Conservation (phyloP, 2,888 invertebrate species). For the Stenodera caucasica region DNA sequence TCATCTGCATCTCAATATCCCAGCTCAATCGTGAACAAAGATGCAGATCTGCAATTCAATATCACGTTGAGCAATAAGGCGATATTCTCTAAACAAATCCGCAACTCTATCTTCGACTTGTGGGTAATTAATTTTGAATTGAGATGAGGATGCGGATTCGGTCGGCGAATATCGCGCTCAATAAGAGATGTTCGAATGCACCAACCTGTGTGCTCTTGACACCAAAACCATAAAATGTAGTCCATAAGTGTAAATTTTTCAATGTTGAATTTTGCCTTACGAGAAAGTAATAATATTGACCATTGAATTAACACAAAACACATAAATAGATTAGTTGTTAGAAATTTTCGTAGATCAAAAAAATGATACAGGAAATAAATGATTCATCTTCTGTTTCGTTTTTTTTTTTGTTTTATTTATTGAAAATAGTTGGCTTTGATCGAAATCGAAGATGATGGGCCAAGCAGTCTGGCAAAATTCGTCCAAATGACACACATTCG, state of each 20-base stretch:
- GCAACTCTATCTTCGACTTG: too few species aligned
- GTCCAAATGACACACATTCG: constrained; percentile 20
- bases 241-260: constrained; percentile 9
- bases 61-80: too few species aligned
- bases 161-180: neutral
- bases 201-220: constrained; percentile 16
- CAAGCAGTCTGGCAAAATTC: constrained; percentile 23
- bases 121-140: too few species aligned
- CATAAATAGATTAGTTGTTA: neutral
- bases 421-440: too few species aligned
- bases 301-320: constrained; percentile 17
- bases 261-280: neutral
- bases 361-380: too few species aligned
- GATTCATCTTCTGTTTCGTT: too few species aligned
- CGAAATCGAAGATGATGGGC: too few species aligned
- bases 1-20: too few species aligned
- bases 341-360: neutral
- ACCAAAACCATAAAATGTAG: constrained; percentile 21
- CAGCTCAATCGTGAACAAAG: too few species aligned
- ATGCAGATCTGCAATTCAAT: too few species aligned
- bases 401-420: too few species aligned
- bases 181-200: neutral
- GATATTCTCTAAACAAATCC: too few species aligned
- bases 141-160: constrained; percentile 8
- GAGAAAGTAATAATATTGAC: constrained; percentile 27